These are phyloP conservation scores for Steatornis caripensis DNA, from an alignment of 2,113 vertebrate genomes.

Conservation along the genomic window DNA sequence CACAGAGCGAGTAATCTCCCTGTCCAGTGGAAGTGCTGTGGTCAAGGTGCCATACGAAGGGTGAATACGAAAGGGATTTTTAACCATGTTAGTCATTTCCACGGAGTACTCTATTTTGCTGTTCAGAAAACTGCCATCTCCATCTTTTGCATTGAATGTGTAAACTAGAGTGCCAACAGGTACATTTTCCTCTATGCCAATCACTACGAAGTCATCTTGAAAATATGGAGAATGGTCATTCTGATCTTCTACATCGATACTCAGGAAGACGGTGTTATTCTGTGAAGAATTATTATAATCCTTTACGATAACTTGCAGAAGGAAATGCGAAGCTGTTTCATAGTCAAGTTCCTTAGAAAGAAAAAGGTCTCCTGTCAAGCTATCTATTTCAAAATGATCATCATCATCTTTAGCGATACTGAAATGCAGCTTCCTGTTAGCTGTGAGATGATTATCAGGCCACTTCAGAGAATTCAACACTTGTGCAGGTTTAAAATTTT, in stretches of 20 bases:
- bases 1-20: slow-evolving; percentile 71
- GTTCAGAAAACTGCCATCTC: slow-evolving; percentile 82
- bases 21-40: slow-evolving; percentile 76
- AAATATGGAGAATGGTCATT: slow-evolving; percentile 88
- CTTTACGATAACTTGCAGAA: slow-evolving; percentile 73
- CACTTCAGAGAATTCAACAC: slow-evolving; percentile 73
- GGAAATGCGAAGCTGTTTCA: slow-evolving; percentile 78
- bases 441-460: background rate
- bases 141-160: slow-evolving; percentile 85
- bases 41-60: slow-evolving; percentile 78
- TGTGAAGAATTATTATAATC: slow-evolving; percentile 46
- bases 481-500: slow-evolving; percentile 78
- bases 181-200: slow-evolving; percentile 81
- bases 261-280: slow-evolving; percentile 72
- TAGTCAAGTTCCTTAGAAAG: slow-evolving; percentile 86
- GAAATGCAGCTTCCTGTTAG: slow-evolving; percentile 66
- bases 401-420: slow-evolving; percentile 76
- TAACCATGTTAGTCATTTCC: slow-evolving; percentile 7
- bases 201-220: slow-evolving; percentile 76
- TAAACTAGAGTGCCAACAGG: slow-evolving; percentile 77
- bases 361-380: slow-evolving; percentile 81
- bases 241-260: slow-evolving; percentile 82
- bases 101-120: slow-evolving; percentile 82
- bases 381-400: slow-evolving; percentile 81
- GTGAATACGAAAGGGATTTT: slow-evolving; percentile 82